Percentiles rank a stretch among this genome's conserved stretches.
Evolutionary conservation across 2,113 vertebrate genomes (phyloP).

Genomic region (Hiodon alosoides): DNA sequence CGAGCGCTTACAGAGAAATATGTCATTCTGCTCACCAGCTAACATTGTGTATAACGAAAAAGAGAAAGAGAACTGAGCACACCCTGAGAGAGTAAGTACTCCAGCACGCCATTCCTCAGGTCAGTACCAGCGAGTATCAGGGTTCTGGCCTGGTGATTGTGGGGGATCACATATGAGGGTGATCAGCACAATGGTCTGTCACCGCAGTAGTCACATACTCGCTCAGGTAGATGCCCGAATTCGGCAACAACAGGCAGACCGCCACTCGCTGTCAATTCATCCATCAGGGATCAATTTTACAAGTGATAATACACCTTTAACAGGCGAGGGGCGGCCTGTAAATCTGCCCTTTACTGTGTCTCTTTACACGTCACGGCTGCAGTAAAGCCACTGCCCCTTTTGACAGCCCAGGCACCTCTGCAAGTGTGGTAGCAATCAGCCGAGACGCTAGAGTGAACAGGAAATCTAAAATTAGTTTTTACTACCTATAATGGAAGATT

Average conservation of each 20-base stretch:
- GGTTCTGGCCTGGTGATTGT: too few relatives aligned
- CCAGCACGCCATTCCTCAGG: not conserved
- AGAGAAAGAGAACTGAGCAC: too few relatives aligned
- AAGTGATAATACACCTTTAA: slow-evolving; percentile 27
- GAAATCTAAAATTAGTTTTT: slow-evolving; percentile 81
- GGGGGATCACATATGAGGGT: too few relatives aligned
- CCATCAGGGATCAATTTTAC: slow-evolving; percentile 11
- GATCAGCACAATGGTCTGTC: not conserved
- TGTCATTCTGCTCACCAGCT: too few relatives aligned
- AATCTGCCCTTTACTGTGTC: not conserved
- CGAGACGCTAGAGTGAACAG: slow-evolving; percentile 58
- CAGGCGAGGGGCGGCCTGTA: slow-evolving; percentile 13
- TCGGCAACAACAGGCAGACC: not conserved
- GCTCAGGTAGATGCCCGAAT: not conserved
- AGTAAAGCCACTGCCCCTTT: slow-evolving; percentile 28
- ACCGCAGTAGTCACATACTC: not conserved
- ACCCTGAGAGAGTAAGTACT: too few relatives aligned
- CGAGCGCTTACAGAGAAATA: not conserved
- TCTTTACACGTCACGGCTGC: not conserved
- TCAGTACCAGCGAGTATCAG: not conserved
- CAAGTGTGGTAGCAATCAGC: slow-evolving; percentile 66
- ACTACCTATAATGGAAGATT: slow-evolving; percentile 74
- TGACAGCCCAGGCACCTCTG: slow-evolving; percentile 46
- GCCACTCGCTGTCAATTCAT: not conserved
- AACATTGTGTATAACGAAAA: too few relatives aligned